A percentile compares a stretch with the other conserved stretches of the same genome.
phyloP scores from a whole-genome alignment of 2,113 vertebrate species.

The Orycteropus afer region DNA sequence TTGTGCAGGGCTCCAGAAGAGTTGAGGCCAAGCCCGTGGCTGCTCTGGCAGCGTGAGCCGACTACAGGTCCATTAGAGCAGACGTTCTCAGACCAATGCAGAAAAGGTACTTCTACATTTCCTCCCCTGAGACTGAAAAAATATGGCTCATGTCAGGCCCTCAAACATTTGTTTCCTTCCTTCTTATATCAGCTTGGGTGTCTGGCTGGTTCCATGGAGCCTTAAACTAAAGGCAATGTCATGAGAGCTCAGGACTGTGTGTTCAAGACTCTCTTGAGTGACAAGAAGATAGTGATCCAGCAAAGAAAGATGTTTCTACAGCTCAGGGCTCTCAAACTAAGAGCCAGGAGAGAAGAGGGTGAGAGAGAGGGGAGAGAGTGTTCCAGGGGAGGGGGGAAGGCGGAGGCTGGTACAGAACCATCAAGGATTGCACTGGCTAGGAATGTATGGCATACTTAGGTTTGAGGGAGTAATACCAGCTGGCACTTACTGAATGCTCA shows the following conservation, averaged over 20 bases:
- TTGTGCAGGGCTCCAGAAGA: neutral
- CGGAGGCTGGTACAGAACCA: neutral
- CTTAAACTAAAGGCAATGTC: neutral
- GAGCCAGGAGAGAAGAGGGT: rapidly evolving
- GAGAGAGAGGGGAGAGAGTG: neutral
- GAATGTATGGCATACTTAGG: neutral
- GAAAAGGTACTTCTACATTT: neutral
- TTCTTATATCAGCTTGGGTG: neutral
- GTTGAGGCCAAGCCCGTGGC: neutral
- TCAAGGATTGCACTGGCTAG: no score
- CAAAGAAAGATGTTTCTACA: neutral
- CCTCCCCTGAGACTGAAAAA: neutral
- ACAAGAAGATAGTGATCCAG: neutral
- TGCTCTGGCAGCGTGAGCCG: rapidly evolving
- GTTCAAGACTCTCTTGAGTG: neutral
- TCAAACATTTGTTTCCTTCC: neutral
- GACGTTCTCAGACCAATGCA: neutral
- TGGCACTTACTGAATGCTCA: neutral
- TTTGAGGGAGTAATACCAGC: neutral
- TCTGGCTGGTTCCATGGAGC: neutral
- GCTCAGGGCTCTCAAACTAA: neutral
- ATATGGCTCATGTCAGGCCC: neutral
- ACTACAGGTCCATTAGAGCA: neutral
- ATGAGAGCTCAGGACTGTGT: neutral
- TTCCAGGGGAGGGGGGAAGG: neutral